Evolutionary conservation across 2,888 invertebrate species (phyloP), one percentile per base, ranked within the genome.

Genomic region (Monopis laevigella): DNA sequence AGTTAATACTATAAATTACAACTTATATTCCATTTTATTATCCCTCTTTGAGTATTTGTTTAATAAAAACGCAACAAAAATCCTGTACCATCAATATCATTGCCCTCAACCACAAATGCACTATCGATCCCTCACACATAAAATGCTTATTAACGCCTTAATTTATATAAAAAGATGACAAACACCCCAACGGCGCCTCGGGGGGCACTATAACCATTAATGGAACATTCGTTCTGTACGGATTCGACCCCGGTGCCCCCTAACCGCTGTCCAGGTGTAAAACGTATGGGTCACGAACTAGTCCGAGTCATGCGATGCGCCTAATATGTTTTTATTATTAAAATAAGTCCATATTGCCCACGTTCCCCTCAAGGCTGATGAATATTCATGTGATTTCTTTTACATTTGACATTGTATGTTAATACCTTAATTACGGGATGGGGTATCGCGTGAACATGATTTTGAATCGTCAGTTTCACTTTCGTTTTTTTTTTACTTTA

Each of bases 201-300:
- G 28, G 26, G 27, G 39, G 39, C 28, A 17, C 27, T 27, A 39
- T 39, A 39, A 39, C 16, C 13, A 39, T 39, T 39, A 39, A 27
- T 13, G 19, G 39, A 39, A 19, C 39, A 39, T 39, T 39, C 39
- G 27, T 39, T 39, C 5, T 13, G 24, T 24, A n/a, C 26, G 16
- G 27, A 13, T n/a, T n/a, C n/a, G 19, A 39, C 39, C 39, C 39
- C 13, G n/a, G n/a, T 17, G 28, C 19, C 39, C 39, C 62, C 58
- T 63, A 62, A 67, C 55, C 56, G 53, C 59, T 53, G 62, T 58
- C 78, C 78, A 78, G 78, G 78, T 78, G 78, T 77, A 75, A 78
- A 78, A 77, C 73, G 74, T 75, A 70, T 64, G 65, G 65, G 77
- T 78, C 78, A 78, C 78, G 78, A 75, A 74, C 69, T 61, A 66